Percentiles rank a stretch among this genome's conserved stretches.
Evolutionary conservation across 2,888 invertebrate species (phyloP).

Genomic region (Drosophila anomalipes): DNA sequence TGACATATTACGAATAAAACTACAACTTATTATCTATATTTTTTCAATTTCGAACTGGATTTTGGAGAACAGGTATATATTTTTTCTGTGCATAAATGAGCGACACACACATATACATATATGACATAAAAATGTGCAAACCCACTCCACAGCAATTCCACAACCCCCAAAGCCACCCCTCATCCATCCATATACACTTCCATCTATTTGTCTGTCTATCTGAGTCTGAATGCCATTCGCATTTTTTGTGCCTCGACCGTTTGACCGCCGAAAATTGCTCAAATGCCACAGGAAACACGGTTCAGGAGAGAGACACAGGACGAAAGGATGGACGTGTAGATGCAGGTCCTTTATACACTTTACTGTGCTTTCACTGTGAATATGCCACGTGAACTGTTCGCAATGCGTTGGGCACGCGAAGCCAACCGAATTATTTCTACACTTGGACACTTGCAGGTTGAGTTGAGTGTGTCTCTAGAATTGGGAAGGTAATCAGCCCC

Average conservation of each 20-base stretch:
- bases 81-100: neutral
- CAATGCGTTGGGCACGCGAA: constrained; percentile 58
- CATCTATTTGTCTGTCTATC: constrained; percentile 8
- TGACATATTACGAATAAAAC: neutral
- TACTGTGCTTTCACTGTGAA: neutral
- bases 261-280: constrained; percentile 42
- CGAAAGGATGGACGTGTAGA: neutral
- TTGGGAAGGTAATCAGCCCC: constrained; percentile 14
- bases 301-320: neutral
- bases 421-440: constrained; percentile 35
- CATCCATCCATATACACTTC: constrained; percentile 1
- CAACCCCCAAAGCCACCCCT: neutral
- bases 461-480: constrained; percentile 11
- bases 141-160: neutral
- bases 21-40: neutral
- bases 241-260: constrained; percentile 22
- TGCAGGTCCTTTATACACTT: neutral
- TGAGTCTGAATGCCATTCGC: constrained; percentile 6
- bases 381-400: constrained; percentile 52
- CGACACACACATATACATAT: neutral
- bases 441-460: constrained; percentile 1
- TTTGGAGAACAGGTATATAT: neutral
- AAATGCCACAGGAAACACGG: constrained; percentile 41
- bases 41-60: neutral
- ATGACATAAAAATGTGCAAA: constrained; percentile 10